phyloP scores from a whole-genome alignment of 2,888 invertebrate genomes.

The Apomyelois bistriatella region DNA sequence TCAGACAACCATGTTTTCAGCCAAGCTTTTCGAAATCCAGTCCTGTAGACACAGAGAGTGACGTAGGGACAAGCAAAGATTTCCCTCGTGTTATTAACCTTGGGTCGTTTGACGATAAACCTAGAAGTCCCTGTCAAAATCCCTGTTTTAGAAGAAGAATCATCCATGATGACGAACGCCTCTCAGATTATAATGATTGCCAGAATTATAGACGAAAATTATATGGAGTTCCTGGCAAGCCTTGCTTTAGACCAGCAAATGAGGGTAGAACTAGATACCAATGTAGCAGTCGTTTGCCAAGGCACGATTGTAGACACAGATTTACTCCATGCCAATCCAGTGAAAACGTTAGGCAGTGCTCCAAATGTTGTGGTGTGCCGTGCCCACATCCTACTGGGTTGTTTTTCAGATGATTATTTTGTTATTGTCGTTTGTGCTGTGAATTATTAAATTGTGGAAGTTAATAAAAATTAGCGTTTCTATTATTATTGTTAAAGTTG shows the following conservation, averaged over 20 bases:
- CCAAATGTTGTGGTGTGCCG: slow-evolving; percentile 37
- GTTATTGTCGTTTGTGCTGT: slow-evolving; percentile 5
- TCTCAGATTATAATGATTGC: slow-evolving; percentile 9
- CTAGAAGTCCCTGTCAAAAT: background rate
- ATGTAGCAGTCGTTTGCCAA: slow-evolving; percentile 24
- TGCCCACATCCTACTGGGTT: slow-evolving; percentile 46
- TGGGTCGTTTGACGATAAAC: slow-evolving; percentile 15
- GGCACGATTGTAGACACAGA: slow-evolving; percentile 14
- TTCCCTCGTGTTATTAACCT: slow-evolving; percentile 12
- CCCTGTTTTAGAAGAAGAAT: background rate
- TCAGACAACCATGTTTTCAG: slow-evolving; percentile 2
- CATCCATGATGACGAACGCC: background rate
- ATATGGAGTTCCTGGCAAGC: slow-evolving; percentile 10
- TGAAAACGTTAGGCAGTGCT: slow-evolving; percentile 26
- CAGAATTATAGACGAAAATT: slow-evolving; percentile 11
- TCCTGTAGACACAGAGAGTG: slow-evolving; percentile 12
- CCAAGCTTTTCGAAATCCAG: slow-evolving; percentile 8
- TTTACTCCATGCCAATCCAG: background rate
- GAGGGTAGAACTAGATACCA: background rate
- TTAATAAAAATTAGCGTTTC: background rate
- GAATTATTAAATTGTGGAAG: background rate
- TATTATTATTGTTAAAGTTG: too few relatives aligned
- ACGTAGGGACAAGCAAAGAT: background rate
- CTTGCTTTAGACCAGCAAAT: slow-evolving; percentile 13
- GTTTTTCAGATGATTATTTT: slow-evolving; percentile 32